phyloP scores from a whole-genome alignment of 2,113 vertebrate genomes.

The Proteles cristata region DNA sequence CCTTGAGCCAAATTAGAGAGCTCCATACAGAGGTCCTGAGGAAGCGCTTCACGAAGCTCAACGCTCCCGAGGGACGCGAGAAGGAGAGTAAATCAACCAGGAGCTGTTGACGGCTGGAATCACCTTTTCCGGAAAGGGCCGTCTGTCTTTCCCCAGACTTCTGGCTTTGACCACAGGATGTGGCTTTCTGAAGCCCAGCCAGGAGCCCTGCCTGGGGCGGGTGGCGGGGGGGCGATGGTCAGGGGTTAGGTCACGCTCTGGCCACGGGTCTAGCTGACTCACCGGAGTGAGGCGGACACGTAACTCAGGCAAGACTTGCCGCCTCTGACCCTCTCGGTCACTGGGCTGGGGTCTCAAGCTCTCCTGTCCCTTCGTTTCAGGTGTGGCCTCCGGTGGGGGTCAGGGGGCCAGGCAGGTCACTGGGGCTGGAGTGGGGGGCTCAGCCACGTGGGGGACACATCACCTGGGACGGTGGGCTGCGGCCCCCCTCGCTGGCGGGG shows the following conservation, averaged over 20 bases:
- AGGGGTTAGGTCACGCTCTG: not conserved
- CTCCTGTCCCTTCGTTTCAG: not conserved
- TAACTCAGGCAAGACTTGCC: not conserved
- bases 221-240: not conserved
- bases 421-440: not conserved
- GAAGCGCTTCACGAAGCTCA: not conserved
- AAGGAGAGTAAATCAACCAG: not conserved
- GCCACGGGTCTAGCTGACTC: not conserved
- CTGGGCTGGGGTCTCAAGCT: not conserved
- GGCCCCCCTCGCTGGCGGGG: not conserved
- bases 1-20: too few relatives aligned
- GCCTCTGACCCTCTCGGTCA: not conserved
- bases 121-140: slow-evolving; percentile 5
- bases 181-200: slow-evolving; percentile 38
- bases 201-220: not conserved
- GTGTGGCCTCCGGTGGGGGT: not conserved
- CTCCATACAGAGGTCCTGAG: accelerated
- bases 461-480: not conserved
- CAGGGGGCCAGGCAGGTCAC: not conserved
- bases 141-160: not conserved
- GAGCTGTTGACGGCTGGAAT: not conserved
- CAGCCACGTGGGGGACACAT: too few relatives aligned
- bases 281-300: not conserved
- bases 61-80: not conserved
- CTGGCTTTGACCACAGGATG: slow-evolving; percentile 43